These are phyloP conservation scores for Lithophane socia DNA, from an alignment of 2,888 invertebrate species.

Conservation along the genomic window DNA sequence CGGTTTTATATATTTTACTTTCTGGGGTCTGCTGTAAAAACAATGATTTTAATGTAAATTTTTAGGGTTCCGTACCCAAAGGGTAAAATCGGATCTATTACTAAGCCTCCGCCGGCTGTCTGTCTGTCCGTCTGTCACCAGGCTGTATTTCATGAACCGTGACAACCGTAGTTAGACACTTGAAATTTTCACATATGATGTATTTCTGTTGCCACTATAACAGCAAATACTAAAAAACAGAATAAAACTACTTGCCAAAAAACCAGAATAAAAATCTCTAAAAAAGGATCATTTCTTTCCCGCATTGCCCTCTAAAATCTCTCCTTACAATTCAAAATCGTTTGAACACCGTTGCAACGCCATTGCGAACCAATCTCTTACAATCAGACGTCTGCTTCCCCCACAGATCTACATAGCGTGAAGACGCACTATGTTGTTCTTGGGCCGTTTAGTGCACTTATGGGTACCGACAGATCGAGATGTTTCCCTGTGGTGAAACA, in stretches of 20 bases:
- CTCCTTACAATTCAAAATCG: slow-evolving; percentile 53
- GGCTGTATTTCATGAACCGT: too few species aligned
- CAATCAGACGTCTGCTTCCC: slow-evolving; percentile 66
- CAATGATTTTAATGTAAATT: neutral
- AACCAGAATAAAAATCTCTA: slow-evolving; percentile 2
- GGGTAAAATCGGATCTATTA: too few species aligned
- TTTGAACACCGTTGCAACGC: slow-evolving; percentile 45
- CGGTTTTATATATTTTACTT: slow-evolving; percentile 10
- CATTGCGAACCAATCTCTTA: slow-evolving; percentile 73
- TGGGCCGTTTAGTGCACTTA: slow-evolving; percentile 82
- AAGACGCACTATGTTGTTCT: slow-evolving; percentile 78
- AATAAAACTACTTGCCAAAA: neutral
- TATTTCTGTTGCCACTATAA: too few species aligned
- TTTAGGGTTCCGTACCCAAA: too few species aligned
- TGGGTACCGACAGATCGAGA: slow-evolving; percentile 70
- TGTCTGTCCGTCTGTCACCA: too few species aligned
- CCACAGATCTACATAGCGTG: slow-evolving; percentile 78
- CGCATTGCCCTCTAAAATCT: slow-evolving; percentile 50
- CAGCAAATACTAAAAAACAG: too few species aligned
- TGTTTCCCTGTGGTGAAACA: slow-evolving; percentile 59
- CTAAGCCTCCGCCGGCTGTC: too few species aligned
- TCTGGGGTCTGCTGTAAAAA: neutral
- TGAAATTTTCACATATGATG: too few species aligned
- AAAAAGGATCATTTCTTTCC: slow-evolving; percentile 22
- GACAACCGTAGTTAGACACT: too few species aligned